Base-by-base conservation (phyloP, 2,797 vertebrate genomes). In the Sus cebifrons region DNA sequence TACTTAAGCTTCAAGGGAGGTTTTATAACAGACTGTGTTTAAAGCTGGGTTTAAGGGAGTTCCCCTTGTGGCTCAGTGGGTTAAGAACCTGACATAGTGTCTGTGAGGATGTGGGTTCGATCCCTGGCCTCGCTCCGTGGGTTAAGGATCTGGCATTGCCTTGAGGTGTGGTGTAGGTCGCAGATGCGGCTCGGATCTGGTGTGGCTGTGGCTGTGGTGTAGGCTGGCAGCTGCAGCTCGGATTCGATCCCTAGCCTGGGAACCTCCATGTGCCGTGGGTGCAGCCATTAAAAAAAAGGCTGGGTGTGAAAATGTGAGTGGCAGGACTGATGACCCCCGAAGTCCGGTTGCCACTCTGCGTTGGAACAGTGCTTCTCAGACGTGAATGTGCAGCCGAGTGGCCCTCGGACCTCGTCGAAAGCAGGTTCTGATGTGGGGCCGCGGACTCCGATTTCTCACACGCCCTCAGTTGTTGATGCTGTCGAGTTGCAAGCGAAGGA, bases 21-120 rank as follows among this genome's bases (percentile, higher is more conserved):
- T 25, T 97, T 75, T 14, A 5, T 77, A 87, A 13, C 23, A 96
- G 68, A 93, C 27, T 92, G 20, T 91, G 52, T 91, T 91, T 52
- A 83, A 67, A 95, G 40, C 32, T 78, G 54, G 64, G 64, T 89
- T 95, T 82, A 81, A 44, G 9, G 44, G 44, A 44, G 44, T 44
- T 44, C 44, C 44, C 44, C 32, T 32, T 32, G 32, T 32, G 32
- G 32, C 32, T 32, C 32, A 32, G 9, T 44, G 44, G 44, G 44
- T 44, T 44, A 44, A 44, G 44, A 44, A 44, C 44, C 44, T 44
- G 44, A 44, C 44, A 44, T 44, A 44, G 44, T 44, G 44, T 44
- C 44, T 9, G 9, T 44, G 44, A 44, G 44, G 44, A 44, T 44
- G 44, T 44, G 44, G 44, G 44, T 44, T 44, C 9, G 44, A 44